Conservation (phyloP, 1,140 invertebrate species). For the Propsilocerus akamusi region DNA sequence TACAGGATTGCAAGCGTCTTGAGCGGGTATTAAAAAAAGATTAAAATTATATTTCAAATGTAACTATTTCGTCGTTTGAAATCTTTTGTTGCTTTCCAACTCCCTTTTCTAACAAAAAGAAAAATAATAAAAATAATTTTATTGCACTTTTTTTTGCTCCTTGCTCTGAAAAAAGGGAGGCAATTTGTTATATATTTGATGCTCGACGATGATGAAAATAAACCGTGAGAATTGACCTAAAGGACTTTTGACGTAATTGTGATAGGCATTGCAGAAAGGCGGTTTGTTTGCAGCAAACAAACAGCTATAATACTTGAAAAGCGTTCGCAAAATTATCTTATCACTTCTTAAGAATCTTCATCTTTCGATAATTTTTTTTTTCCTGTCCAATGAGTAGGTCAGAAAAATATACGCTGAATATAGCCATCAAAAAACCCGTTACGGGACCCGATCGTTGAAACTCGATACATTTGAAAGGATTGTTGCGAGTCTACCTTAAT, state of each 20-base stretch:
- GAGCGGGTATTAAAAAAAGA: background rate
- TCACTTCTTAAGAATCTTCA: too few species aligned
- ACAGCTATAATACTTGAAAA: background rate
- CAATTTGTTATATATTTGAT: background rate
- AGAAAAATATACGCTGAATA: background rate
- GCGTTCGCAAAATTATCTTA: background rate
- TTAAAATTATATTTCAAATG: conserved; percentile 3
- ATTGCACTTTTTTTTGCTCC: background rate
- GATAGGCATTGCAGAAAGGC: background rate
- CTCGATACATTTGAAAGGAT: too few species aligned
- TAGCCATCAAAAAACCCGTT: background rate
- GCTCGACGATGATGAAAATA: background rate
- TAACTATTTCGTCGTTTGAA: background rate
- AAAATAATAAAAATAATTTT: background rate
- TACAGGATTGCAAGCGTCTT: background rate
- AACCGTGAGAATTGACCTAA: background rate
- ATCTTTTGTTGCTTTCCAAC: background rate
- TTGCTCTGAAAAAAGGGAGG: background rate
- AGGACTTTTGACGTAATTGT: background rate
- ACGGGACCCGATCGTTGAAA: background rate
- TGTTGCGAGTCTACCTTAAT: too few species aligned
- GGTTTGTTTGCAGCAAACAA: conserved; percentile 1
- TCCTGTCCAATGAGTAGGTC: background rate
- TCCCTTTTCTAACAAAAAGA: background rate
- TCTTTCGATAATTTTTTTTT: background rate